Conservation (phyloP, 1,140 invertebrate genomes). For the Pantala flavescens region DNA sequence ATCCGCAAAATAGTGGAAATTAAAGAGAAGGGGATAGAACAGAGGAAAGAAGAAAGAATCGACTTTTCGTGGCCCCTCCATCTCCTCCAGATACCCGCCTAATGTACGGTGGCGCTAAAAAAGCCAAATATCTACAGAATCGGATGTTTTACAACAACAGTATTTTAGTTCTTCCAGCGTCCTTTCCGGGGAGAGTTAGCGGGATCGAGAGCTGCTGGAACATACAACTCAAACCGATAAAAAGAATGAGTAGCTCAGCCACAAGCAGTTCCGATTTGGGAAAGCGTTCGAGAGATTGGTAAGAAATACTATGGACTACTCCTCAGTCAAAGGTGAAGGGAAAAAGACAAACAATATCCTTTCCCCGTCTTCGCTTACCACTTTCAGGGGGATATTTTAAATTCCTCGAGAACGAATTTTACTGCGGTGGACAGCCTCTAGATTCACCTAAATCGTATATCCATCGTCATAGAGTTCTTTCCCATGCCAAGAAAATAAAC, state of each 20-base stretch:
- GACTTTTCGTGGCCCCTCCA: background rate
- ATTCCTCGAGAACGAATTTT: too few relatives aligned
- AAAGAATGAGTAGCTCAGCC: background rate
- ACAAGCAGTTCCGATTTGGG: background rate
- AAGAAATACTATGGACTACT: background rate
- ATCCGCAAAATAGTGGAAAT: background rate
- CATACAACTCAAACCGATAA: background rate
- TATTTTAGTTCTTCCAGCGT: background rate
- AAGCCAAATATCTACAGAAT: background rate
- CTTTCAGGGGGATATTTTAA: too few relatives aligned
- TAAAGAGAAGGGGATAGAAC: background rate
- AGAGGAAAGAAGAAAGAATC: background rate
- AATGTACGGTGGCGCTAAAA: background rate
- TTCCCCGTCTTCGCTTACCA: too few relatives aligned
- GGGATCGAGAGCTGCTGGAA: background rate
- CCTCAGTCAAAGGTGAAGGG: too few relatives aligned
- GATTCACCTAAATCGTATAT: too few relatives aligned
- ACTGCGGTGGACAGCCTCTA: too few relatives aligned
- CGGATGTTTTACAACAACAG: constrained; percentile 9
- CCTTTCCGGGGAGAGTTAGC: background rate
- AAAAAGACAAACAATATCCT: too few relatives aligned
- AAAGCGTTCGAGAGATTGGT: background rate
- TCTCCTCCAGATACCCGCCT: background rate
- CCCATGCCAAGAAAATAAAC: background rate
- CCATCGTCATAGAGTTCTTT: background rate